A percentile compares a stretch with the other conserved stretches of the same genome.
phyloP scores from a whole-genome alignment of 2,888 invertebrate genomes.

The Tinea semifulvella region DNA sequence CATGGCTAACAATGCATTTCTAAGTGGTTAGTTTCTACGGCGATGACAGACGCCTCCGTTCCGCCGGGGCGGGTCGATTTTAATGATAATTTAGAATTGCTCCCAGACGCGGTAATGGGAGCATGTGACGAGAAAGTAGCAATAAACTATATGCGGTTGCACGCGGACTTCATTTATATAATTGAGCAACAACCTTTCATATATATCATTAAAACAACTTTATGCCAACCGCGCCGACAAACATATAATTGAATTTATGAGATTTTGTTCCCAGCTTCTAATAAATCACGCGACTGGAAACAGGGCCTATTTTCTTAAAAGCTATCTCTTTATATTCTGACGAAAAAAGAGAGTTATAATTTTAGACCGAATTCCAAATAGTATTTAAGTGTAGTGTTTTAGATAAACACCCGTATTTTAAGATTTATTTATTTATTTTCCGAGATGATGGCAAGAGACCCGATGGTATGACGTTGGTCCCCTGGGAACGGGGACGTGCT shows the following conservation, averaged over 20 bases:
- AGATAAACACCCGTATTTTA: no score
- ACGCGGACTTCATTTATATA: slow-evolving; percentile 8
- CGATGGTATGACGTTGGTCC: no score
- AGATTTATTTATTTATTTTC: no score
- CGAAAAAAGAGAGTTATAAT: no score
- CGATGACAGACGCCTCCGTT: slow-evolving; percentile 20
- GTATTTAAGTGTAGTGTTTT: no score
- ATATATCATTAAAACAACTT: slow-evolving; percentile 9
- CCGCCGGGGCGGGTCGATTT: slow-evolving; percentile 26
- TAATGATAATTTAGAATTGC: slow-evolving; percentile 24
- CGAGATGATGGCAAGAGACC: no score
- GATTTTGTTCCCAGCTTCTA: not conserved
- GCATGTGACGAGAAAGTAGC: slow-evolving; percentile 21
- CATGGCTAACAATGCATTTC: slow-evolving; percentile 17
- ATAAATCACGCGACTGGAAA: not conserved
- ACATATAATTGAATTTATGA: slow-evolving; percentile 2
- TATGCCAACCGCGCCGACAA: not conserved
- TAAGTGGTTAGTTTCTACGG: slow-evolving; percentile 20
- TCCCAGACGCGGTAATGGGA: slow-evolving; percentile 21
- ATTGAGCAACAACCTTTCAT: slow-evolving; percentile 9
- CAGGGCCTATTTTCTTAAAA: no score
- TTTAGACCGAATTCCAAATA: no score
- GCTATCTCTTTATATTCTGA: no score
- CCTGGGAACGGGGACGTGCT: no score
- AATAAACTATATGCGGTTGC: not conserved